Percentiles rank a stretch among this genome's conserved stretches.
Conservation (phyloP, 1,140 invertebrate species). For the Parasteatoda tepidariorum region DNA sequence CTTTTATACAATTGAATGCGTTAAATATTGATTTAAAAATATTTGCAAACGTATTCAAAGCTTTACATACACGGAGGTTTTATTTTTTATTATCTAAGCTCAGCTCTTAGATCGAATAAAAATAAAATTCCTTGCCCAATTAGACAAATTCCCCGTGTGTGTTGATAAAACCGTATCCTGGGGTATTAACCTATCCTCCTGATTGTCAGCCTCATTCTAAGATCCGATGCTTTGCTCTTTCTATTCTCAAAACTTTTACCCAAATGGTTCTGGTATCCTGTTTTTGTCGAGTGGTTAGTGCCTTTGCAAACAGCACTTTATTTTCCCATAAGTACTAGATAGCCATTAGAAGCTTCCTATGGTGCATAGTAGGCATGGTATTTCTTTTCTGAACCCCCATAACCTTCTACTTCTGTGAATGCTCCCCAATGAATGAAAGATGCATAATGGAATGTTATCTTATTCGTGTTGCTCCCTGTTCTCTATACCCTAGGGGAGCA, state of each 20-base stretch:
- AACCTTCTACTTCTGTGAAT: slow-evolving; percentile 23
- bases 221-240: too few species aligned
- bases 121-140: too few species aligned
- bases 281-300: not conserved
- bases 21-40: too few species aligned
- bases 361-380: slow-evolving; percentile 2
- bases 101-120: too few species aligned
- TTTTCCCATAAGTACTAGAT: slow-evolving; percentile 14
- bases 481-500: not conserved
- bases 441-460: slow-evolving; percentile 47
- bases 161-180: too few species aligned
- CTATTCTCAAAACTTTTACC: slow-evolving; percentile 1
- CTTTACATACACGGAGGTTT: too few species aligned
- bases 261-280: slow-evolving; percentile 14
- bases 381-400: slow-evolving; percentile 11
- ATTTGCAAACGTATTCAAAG: too few species aligned
- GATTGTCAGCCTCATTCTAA: too few species aligned
- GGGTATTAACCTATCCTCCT: too few species aligned
- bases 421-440: slow-evolving; percentile 29
- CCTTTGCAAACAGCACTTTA: slow-evolving; percentile 17
- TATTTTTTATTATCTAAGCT: too few species aligned
- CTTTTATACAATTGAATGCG: too few species aligned
- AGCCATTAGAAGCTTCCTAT: slow-evolving; percentile 36
- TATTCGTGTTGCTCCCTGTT: not conserved
- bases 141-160: too few species aligned